Evolutionary conservation across 2,797 vertebrate genomes (phyloP), one percentile per base, ranked within the genome.

Genomic region (Loris lydekkerianus): DNA sequence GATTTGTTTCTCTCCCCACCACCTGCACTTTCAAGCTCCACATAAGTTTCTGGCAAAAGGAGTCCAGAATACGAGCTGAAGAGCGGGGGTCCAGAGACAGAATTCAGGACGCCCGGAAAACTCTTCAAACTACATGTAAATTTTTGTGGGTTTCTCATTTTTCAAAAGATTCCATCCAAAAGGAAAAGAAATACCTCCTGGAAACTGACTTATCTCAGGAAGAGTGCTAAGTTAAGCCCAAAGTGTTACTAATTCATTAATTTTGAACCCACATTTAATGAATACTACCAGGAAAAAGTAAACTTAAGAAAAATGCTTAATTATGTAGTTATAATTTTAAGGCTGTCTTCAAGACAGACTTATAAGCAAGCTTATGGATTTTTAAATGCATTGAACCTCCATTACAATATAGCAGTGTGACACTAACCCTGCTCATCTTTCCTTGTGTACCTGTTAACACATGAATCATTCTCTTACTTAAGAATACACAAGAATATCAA

Each of bases 151-250:
- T 78, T 92, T 91, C 58, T 34, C 27, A 91, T 87, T 84, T 96
- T 90, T 72, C 70, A 65, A 15, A 84, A 91, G 29, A 85, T 65
- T 92, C 82, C 29, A 9, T 25, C 63, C 23, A 56, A 92, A 88
- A 88, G 65, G 7, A 81, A 88, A 73, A 85, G 23, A 60, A 84
- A 60, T 37, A 75, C 29, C 27, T 84, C 34, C 17, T 67, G 83
- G 65, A 92, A 84, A 96, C 4, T 43, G 67, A 86, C 56, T 93
- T 92, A 89, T 20, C 21, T 92, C 40, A 87, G 43, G 65, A 87
- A 93, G 23, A 95, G 92, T 34, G 43, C 25, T 76, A 94, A 88
- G 40, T 89, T 37, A 86, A 93, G 94, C 15, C 11, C 72, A 89
- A 89, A 34, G 1, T 83, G 25, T 58, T 60, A 94, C 77, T 80